Conservation (phyloP, 2,113 vertebrate species). For the Myrmecophaga tridactyla region DNA sequence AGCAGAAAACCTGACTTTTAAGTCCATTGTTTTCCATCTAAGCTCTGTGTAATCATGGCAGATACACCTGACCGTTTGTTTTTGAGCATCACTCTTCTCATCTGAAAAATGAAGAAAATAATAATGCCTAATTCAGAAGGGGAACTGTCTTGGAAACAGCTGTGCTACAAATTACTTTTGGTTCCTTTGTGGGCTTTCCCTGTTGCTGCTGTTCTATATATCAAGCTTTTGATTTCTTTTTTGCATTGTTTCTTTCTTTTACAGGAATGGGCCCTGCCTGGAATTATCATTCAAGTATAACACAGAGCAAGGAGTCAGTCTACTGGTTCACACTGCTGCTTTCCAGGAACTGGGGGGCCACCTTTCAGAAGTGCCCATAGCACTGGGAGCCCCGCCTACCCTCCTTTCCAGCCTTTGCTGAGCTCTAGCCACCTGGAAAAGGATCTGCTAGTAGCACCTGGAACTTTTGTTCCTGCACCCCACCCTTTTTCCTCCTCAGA, state of each 20-base stretch:
- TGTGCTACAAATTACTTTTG: background rate
- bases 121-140: no score
- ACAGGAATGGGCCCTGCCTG: background rate
- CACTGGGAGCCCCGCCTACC: rapidly evolving
- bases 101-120: background rate
- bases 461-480: background rate
- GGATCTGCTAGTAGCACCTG: background rate
- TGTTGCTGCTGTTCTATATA: background rate
- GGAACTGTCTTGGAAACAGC: background rate
- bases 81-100: no score
- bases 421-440: background rate
- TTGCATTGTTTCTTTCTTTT: no score
- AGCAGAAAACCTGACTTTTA: no score
- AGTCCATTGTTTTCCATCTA: no score
- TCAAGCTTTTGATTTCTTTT: background rate
- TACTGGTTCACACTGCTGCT: rapidly evolving
- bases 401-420: background rate
- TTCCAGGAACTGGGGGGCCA: background rate
- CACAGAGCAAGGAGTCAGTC: background rate
- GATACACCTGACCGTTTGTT: background rate
- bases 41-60: rapidly evolving
- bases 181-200: no score
- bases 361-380: no score
- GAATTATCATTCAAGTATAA: background rate
- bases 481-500: background rate